Evolutionary conservation across 2,797 vertebrate species (phyloP).

Genomic region (Pelobates cultripes): DNA sequence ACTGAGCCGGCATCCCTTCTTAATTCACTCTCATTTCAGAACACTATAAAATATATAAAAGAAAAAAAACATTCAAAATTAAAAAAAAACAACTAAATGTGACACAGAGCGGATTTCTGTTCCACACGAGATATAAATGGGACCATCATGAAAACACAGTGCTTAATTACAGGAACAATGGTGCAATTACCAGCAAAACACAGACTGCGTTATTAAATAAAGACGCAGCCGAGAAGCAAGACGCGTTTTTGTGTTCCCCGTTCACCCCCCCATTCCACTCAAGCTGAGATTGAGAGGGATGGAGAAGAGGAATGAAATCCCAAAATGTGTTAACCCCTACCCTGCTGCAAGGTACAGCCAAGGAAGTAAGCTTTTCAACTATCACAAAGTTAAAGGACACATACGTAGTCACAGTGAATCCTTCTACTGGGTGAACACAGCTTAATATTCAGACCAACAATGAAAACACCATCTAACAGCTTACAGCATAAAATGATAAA

Average conservation of each 20-base stretch:
- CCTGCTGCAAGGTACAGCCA: no score
- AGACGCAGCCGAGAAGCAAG: conserved; percentile 43
- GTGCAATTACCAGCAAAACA: conserved; percentile 55
- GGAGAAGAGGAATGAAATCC: conserved; percentile 14
- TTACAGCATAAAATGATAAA: no score
- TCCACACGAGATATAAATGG: conserved; percentile 44
- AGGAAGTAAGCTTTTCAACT: no score
- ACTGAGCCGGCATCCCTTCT: no score
- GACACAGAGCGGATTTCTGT: conserved; percentile 26
- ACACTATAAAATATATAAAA: neutral
- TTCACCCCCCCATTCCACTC: neutral
- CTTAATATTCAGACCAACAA: no score
- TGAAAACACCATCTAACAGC: no score
- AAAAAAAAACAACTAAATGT: neutral
- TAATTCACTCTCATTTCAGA: no score
- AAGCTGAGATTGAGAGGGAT: conserved; percentile 17
- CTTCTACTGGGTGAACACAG: no score
- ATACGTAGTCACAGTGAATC: no score
- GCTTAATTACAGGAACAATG: conserved; percentile 54
- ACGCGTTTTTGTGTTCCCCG: conserved; percentile 26
- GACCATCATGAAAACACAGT: conserved; percentile 46
- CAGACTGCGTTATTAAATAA: conserved; percentile 54
- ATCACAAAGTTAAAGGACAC: no score
- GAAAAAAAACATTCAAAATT: no score
- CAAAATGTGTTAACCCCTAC: neutral